Base-by-base conservation (phyloP, 2,888 invertebrate species). In the Horisme vitalbata region DNA sequence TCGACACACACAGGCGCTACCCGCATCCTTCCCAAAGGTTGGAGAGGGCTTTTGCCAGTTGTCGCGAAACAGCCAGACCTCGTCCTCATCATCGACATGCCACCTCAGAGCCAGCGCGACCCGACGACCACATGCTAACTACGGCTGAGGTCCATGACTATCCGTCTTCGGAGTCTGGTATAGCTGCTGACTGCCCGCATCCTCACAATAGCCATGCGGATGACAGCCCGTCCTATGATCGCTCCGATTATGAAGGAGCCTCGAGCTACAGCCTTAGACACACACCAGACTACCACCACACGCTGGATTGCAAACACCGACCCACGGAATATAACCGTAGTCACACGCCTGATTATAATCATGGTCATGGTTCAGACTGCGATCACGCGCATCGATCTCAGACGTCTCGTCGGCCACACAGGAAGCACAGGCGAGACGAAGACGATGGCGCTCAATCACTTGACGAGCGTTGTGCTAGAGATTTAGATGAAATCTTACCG, bases 1-100 rank as follows among this genome's bases (percentile, higher is more conserved):
- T 94, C 85, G 94, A 95, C 79, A 93, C 94, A 54, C 94, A 95
- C 61, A 94, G 94, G 56, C 92, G 93, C 50, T 94, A 93, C 74
- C 93, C 75, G 33, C 81, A 75, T 39, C 93, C 93, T 7, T 68
- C 81, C 4, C 48, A 48, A 14, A 24, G 48, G n/a, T 74, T 89
- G 37, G 88, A 88, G 59, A 75, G 86, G 46, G 77, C 81, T 2
- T 89, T 85, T 53, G 86, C 89, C 58, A 89, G 88, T 60, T 89
- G 88, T 52, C 81, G 89, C 56, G 89, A 88, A 50, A 65, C 75
- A 4, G 69, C 76, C 15, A 77, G 83, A 10, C 87, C 86, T 0
- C 75, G 87, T 3, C 83, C 84, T 0, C 78, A 83, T 50, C 88
- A 88, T 56, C 82, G 88, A 11, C 87, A 88, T 60, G 87, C 85